These are phyloP conservation scores for Smithornis capensis DNA, from an alignment of 2,113 vertebrate species.

Conservation along the genomic window DNA sequence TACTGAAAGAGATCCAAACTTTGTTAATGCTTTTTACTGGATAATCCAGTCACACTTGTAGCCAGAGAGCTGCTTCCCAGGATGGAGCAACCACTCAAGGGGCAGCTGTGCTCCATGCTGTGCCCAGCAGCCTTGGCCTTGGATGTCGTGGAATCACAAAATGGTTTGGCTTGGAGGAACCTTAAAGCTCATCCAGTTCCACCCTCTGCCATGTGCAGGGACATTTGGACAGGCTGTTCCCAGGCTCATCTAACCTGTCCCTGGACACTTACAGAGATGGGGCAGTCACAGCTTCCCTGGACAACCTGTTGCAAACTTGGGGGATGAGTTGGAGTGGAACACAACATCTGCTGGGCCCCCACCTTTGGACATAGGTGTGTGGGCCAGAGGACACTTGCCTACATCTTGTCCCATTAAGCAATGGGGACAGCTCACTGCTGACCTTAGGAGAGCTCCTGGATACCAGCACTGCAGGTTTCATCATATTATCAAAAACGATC, in stretches of 20 bases:
- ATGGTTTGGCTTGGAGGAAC: background rate
- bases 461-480: background rate
- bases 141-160: background rate
- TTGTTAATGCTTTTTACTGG: background rate
- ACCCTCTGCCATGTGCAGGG: background rate
- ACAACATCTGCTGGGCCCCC: background rate
- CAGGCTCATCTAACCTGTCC: accelerated
- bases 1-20: background rate
- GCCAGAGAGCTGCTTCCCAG: accelerated
- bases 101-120: background rate
- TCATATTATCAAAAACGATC: background rate
- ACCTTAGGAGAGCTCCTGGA: background rate
- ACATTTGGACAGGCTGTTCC: background rate
- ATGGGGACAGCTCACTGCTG: background rate
- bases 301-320: background rate
- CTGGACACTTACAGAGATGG: background rate
- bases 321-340: background rate
- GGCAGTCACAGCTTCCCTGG: background rate
- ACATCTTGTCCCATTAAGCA: background rate
- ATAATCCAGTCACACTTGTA: background rate
- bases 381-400: background rate
- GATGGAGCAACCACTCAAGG: background rate
- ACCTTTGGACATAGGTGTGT: accelerated
- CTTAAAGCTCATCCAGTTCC: background rate
- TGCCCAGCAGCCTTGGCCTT: background rate